Evolutionary conservation across 2,113 vertebrate genomes (phyloP), one percentile per base, ranked within the genome.

Genomic region (Halichoerus grypus): DNA sequence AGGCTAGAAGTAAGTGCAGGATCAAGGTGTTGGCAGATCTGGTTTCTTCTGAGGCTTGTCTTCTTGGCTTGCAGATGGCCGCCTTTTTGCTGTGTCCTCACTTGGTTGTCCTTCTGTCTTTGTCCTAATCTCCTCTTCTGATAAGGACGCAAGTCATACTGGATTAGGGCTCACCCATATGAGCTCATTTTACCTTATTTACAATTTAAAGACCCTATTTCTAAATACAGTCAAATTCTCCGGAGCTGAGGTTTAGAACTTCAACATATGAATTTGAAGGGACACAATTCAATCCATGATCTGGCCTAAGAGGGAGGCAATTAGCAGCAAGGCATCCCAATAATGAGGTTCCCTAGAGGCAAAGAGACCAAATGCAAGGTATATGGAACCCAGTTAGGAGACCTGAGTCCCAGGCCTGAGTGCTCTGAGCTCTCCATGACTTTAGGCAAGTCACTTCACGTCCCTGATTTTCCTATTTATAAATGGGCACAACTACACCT

Each of bases 101-200:
- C 26, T 21, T 16, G 7, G 24, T 3, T 33, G 0, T 55, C 51
- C 72, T 28, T 87, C 36, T 82, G 18, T 24, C 26, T 57, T 1
- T 81, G 33, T 53, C 53, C 55, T 36, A 19, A 74, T 59, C 18
- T 85, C 59, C 63, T 71, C 55, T 92, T 94, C 36, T 65, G n/a
- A 26, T 36, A 46, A 49, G 42, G 80, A 57, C 21, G 42, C 36
- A 18, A 31, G 31, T 46, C 49, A 18, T n/a, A 36, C 12, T 63
- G n/a, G 33, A 72, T 49, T 80, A 74, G 18, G 31, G 42, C 1
- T 49, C 13, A 84, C 22, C 31, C 42, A 1, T 33, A 79, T 28
- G 42, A 53, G n/a, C 5, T 77, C 13, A 28, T 65, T 57, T 80
- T 22, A 79, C 36, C 33, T 88, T 71, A 42, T 59, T 61, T n/a